Evolutionary conservation across 2,797 vertebrate species (phyloP), one percentile per base, ranked within the genome.

Genomic region (Adelosebastes latens): DNA sequence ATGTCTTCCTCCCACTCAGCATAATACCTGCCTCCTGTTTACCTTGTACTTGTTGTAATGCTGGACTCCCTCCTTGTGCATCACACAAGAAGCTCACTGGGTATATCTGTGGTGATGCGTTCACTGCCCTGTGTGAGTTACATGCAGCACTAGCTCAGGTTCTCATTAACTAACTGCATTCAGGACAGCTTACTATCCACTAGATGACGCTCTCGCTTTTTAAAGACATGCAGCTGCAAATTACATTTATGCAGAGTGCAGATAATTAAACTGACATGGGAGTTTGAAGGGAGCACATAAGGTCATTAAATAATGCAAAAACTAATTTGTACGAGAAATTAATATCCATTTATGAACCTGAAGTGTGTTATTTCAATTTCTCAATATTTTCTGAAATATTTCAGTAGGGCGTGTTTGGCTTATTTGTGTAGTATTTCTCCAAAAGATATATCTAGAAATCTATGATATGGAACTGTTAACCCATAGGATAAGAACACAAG

Each of bases 171-270:
- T 18, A 6, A 18, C 60, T 22, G 25, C 65, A 11, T 66, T 82
- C 77, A 88, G 62, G 79, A 86, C 73, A 85, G 59, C 60, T 63
- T 3, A 39, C 76, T 49, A 29, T 75, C 89, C 96, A 94, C 94
- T 94, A 96, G 96, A 95, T 96, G 96, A 91, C 91, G 94, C 92
- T 95, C 80, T 95, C 80, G 90, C 82, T 77, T 92, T 93, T 94
- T 87, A 92, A 93, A 91, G 91, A 79, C 86, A 74, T 73, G 72
- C 55, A 42, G 32, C 63, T 61, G 36, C 56, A 87, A 86, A 86
- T 85, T 78, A 49, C 49, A 75, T 62, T 61, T 55, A 77, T 79
- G 73, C n/a, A 80, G 25, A 52, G 53, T 63, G 31, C 52, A 72
- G 58, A 73, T 81, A 36, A 83, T 77, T 83, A 70, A 52, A 75